Evolutionary conservation across 53 echinoderm and acorn worm genomes (phyloP).

Genomic region (Luidia sarsii): DNA sequence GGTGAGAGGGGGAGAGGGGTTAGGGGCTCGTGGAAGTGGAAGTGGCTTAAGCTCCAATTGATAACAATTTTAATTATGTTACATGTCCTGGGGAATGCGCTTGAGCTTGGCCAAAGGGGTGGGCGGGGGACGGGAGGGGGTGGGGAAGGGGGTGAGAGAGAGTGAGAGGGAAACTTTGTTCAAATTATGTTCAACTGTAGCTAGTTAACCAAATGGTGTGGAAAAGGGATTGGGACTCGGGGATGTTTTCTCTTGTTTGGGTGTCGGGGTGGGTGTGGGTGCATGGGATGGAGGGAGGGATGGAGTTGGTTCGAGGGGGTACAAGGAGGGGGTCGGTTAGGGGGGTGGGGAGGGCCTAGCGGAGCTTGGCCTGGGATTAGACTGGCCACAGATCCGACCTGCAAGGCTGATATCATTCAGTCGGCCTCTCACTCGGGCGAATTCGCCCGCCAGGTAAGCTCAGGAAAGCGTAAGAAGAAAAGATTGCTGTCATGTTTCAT

Average conservation of each 20-base stretch:
- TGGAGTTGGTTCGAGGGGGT: too few species aligned
- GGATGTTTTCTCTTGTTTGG: slow-evolving; percentile 20
- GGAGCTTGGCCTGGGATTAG: slow-evolving; percentile 4
- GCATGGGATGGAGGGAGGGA: background rate
- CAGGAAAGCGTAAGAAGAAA: too few species aligned
- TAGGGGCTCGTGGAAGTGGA: background rate
- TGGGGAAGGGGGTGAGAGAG: too few species aligned
- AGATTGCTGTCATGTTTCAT: slow-evolving; percentile 38
- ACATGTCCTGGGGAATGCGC: slow-evolving; percentile 20
- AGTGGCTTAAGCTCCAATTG: slow-evolving; percentile 27
- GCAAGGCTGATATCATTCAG: slow-evolving; percentile 2
- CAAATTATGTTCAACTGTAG: slow-evolving; percentile 43
- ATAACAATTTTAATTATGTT: slow-evolving; percentile 58
- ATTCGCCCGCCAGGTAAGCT: slow-evolving; percentile 34
- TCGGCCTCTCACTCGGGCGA: background rate
- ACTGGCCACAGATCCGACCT: slow-evolving; percentile 1
- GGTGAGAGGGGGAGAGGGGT: background rate
- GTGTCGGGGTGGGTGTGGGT: background rate
- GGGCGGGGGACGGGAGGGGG: too few species aligned
- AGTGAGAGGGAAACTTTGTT: background rate
- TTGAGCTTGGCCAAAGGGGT: slow-evolving; percentile 1
- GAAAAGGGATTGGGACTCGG: slow-evolving; percentile 10
- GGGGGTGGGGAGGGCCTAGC: background rate
- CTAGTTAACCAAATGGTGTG: slow-evolving; percentile 57
- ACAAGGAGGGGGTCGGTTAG: slow-evolving; percentile 8